Conservation (phyloP, 2,888 invertebrate genomes). For the Machimus rusticus region DNA sequence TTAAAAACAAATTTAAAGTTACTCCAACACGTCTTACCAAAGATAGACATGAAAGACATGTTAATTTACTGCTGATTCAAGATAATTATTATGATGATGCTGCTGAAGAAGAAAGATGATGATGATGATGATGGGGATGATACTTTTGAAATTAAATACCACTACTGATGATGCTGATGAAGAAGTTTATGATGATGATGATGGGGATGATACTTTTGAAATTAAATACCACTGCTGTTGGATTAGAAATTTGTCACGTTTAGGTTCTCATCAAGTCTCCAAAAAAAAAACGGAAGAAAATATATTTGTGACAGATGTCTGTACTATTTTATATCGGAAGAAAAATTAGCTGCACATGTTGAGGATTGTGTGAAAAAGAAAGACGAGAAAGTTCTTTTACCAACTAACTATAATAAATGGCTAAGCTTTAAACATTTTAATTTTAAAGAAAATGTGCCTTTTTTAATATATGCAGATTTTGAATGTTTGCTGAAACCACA, state of each 20-base stretch:
- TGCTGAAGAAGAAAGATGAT: not conserved
- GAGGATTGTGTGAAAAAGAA: too few species aligned
- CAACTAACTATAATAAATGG: too few species aligned
- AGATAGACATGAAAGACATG: not conserved
- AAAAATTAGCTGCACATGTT: not conserved
- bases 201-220: not conserved
- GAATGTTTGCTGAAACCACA: too few species aligned
- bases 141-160: too few species aligned
- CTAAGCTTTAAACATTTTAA: too few species aligned
- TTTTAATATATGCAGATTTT: too few species aligned
- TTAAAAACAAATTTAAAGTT: not conserved
- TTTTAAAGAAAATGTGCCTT: too few species aligned
- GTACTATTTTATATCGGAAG: not conserved
- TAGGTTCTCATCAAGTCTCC: not conserved
- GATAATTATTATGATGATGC: not conserved
- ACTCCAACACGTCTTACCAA: not conserved
- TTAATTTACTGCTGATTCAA: slow-evolving; percentile 24
- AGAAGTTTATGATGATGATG: not conserved
- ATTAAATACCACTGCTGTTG: not conserved
- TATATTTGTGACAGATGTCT: slow-evolving; percentile 34
- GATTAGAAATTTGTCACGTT: slow-evolving; percentile 26
- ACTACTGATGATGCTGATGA: too few species aligned
- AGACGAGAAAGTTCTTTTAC: too few species aligned
- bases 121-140: too few species aligned
- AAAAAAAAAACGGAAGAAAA: not conserved